Percentiles rank a stretch among this genome's conserved stretches.
Evolutionary conservation across 64 coral and sea anemone species (phyloP).

Genomic region (Stichodactyla helianthus): DNA sequence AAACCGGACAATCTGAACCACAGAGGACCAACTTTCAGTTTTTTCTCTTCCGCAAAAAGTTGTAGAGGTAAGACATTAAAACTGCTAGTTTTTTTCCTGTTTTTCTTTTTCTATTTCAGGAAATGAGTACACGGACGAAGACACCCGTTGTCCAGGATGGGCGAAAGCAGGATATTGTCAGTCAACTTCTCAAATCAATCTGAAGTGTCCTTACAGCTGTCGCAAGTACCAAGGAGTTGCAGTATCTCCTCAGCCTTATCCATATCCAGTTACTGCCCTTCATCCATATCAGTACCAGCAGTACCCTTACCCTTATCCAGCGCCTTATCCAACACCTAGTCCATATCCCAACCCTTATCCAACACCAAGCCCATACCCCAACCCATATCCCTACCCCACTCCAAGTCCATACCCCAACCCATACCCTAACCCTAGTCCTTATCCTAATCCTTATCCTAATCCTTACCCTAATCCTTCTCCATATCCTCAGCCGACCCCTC

Average conservation of each 20-base stretch:
- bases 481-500: conserved; percentile 9
- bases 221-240: conserved; percentile 23
- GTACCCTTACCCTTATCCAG: conserved; percentile 6
- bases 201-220: conserved; percentile 46
- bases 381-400: background rate
- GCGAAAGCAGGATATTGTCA: conserved; percentile 49
- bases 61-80: no score
- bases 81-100: no score
- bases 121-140: conserved; percentile 17
- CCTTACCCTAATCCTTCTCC: conserved; percentile 23
- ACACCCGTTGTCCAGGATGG: conserved; percentile 24
- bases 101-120: background rate
- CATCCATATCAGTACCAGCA: conserved; percentile 11
- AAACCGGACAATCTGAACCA: no score
- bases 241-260: background rate
- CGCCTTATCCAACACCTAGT: background rate
- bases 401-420: conserved; percentile 1
- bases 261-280: background rate
- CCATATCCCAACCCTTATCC: background rate
- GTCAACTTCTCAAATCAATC: background rate
- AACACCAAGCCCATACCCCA: background rate
- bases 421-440: background rate
- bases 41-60: no score
- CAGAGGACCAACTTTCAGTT: no score
- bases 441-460: no score